These are phyloP conservation scores for Crocodylus rhombifer DNA, from an alignment of 2,797 vertebrate genomes.

Conservation along the genomic window DNA sequence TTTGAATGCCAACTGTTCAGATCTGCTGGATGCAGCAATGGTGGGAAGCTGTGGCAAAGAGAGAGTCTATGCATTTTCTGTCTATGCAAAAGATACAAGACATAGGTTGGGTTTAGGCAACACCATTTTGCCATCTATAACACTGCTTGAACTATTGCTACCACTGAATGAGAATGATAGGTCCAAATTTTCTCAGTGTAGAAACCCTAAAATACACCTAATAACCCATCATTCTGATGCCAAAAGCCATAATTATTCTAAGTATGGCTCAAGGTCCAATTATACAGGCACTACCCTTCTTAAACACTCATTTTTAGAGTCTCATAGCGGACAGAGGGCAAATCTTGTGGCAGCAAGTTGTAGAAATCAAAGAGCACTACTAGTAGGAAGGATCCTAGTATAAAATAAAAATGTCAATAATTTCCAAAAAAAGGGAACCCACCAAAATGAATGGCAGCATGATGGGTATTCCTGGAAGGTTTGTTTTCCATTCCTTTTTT, in stretches of 20 bases:
- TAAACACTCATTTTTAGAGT: slow-evolving; percentile 41
- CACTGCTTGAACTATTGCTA: neutral
- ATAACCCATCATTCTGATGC: slow-evolving; percentile 47
- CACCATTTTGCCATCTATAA: neutral
- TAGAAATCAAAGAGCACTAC: slow-evolving; percentile 35
- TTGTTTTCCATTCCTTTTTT: neutral
- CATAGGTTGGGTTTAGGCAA: neutral
- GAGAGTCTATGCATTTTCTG: neutral
- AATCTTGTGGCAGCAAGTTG: neutral
- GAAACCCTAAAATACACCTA: slow-evolving; percentile 42
- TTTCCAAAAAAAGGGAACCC: slow-evolving; percentile 20
- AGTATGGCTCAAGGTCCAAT: slow-evolving; percentile 45
- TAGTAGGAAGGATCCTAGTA: neutral
- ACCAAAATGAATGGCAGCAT: slow-evolving; percentile 18
- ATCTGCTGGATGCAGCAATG: neutral
- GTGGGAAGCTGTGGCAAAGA: neutral
- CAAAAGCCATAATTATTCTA: slow-evolving; percentile 33
- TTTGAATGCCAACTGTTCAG: too few relatives aligned
- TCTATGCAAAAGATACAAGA: neutral
- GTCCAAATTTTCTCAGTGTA: neutral
- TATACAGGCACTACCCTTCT: slow-evolving; percentile 45
- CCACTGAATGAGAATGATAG: neutral
- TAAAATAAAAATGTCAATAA: slow-evolving; percentile 24
- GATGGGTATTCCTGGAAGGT: neutral
- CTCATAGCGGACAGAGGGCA: slow-evolving; percentile 11